Base-by-base conservation (phyloP, 1,140 invertebrate species). In the Lepidotrigona ventralis region DNA sequence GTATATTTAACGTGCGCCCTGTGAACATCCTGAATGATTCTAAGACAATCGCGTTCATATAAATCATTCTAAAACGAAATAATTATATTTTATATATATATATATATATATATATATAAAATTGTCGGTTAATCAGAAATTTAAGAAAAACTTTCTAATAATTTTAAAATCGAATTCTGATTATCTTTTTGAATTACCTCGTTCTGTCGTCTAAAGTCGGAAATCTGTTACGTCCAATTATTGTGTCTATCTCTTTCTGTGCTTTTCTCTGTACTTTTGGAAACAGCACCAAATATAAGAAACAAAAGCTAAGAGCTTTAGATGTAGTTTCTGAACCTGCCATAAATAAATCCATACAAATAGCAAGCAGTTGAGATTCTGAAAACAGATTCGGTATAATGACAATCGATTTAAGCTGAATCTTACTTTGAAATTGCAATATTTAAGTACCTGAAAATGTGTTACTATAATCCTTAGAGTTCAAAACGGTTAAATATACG, bases 311-410 rank as follows among this genome's bases (percentile, higher is more conserved):
- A 86, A 98, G 93, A 46, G 96, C 96, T 89, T 97, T 98, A 39
- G 95, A 96, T 0, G 97, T 97, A 0, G 97, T 98, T 92, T 98
- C 97, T 0, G 97, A 96, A 1, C 97, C 97, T 53, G 97, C 97
- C 93, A 98, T 96, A 85, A 97, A 97, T 94, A 98, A 95, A 86
- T 98, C 97, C 94, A 97, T 93, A 88, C 97, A 97, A 66, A 97
- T 95, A 0, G 97, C 96, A 68, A 97, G 91, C 64, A 98, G 90
- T 84, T 97, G 97, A 66, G 95, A 95, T 90, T 98, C 97, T 90
- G 91, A 88, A n/a, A 90, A 90, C 83, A 26, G 69, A 79, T 14
- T 21, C 19, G 3, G 0, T 46, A n/a, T 0, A 39, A 26, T 68
- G 56, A 75, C n/a, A 17, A 79, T 26, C n/a, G 8, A 26, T 21